Evolutionary conservation across 2,113 vertebrate species (phyloP), one percentile per base, ranked within the genome.

Genomic region (Emydocephalus ijimae): DNA sequence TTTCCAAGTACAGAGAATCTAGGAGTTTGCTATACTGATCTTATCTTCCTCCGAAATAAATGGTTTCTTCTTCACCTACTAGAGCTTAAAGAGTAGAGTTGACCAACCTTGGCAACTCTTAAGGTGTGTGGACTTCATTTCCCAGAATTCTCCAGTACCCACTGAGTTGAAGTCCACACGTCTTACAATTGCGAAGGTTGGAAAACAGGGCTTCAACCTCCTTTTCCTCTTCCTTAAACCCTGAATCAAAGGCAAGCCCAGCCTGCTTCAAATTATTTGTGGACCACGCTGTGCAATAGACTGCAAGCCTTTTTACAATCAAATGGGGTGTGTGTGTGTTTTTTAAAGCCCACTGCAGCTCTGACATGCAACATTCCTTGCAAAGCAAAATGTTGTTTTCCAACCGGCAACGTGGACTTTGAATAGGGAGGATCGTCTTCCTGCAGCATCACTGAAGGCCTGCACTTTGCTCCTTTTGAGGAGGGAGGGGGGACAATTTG

Each of bases 381-480:
- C 69, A 85, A 85, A 23, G 12, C 55, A 34, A 50, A 29, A 9
- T 88, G 85, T 89, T 57, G 64, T 90, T 92, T 92, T 89, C 59
- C 8, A 59, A 61, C 59, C 12, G 20, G 21, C 64, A 12, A 18
- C 1, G 1, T 11, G 92, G 92, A 92, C 92, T 92, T 90, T 92
- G 92, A 92, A 56, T 90, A 23, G 92, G 88, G 55, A 86, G 88
- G 54, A 59, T 52, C 20, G 24, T 5, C 21, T 12, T 92, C 92
- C 34, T 45, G 12, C 5, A 26, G 11, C 6, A 6, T 61, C 39
- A 20, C 69, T 43, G 34, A 50, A 69, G 54, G 34, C 11, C 54
- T 29, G 88, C 21, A 34, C 92, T 92, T 92, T 92, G 74, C 57
- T 52, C 89, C 81, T 43, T n/a, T 59, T 50, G 24, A n/a, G 48